Conservation (phyloP, 2,888 invertebrate genomes). For the Synanthedon myopaeformis region DNA sequence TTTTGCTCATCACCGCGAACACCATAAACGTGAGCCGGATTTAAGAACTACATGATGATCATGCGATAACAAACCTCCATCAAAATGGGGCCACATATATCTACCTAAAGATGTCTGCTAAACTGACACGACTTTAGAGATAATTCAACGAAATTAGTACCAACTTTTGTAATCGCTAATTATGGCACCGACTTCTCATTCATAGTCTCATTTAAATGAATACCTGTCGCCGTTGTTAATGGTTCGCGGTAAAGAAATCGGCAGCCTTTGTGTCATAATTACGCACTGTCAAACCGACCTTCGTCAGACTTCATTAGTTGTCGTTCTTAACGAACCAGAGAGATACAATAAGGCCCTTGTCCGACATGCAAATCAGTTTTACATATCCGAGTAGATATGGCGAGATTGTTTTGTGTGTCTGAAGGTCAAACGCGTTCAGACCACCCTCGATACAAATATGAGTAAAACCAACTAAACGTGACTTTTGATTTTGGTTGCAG, state of each 20-base stretch:
- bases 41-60: not conserved
- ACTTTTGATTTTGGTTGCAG: not conserved
- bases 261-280: slow-evolving; percentile 32
- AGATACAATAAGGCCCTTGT: slow-evolving; percentile 22
- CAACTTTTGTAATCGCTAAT: no score
- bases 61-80: not conserved
- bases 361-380: slow-evolving; percentile 30
- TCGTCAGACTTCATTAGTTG: slow-evolving; percentile 21
- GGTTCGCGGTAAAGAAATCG: slow-evolving; percentile 14
- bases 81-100: not conserved
- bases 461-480: not conserved
- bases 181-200: no score
- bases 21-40: slow-evolving; percentile 2
- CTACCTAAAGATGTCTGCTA: no score
- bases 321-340: slow-evolving; percentile 1
- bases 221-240: slow-evolving; percentile 21
- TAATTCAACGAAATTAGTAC: no score
- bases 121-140: no score
- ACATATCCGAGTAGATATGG: slow-evolving; percentile 1
- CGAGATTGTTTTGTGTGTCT: not conserved
- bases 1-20: not conserved
- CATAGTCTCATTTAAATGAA: slow-evolving; percentile 11
- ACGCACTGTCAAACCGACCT: slow-evolving; percentile 23
- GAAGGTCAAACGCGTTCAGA: slow-evolving; percentile 6
- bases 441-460: no score